A percentile compares a stretch with the other conserved stretches of the same genome.
These are phyloP conservation scores for Acomys russatus DNA, from an alignment of 2,797 vertebrate species.

Conservation along the genomic window DNA sequence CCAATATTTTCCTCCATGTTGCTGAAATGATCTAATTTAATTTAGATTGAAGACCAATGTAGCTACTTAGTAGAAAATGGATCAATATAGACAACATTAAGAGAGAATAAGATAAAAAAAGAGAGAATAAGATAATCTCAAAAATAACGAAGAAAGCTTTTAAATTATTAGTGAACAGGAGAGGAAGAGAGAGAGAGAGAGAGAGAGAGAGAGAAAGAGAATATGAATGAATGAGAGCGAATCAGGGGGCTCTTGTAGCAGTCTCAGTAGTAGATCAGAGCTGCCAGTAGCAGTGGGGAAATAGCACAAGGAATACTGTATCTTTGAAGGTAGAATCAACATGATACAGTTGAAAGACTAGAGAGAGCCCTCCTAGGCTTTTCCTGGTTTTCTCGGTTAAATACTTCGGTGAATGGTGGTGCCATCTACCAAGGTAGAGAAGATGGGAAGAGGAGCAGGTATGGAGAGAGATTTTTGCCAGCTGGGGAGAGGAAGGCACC, in stretches of 20 bases:
- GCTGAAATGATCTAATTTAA: background rate
- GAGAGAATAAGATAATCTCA: background rate
- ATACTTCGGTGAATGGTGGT: conserved; percentile 11
- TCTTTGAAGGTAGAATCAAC: conserved; percentile 15
- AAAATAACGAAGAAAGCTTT: background rate
- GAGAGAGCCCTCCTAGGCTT: background rate
- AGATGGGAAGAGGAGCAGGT: background rate
- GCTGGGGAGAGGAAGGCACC: background rate
- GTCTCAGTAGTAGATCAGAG: background rate
- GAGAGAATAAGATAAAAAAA: background rate
- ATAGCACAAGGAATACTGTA: background rate
- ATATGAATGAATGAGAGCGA: no score
- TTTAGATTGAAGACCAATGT: conserved; percentile 32
- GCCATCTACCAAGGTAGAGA: conserved; percentile 25
- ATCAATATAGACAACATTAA: conserved; percentile 17
- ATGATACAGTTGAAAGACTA: conserved; percentile 6
- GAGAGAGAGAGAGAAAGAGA: no score
- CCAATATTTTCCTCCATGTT: background rate
- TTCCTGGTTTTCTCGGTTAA: conserved; percentile 30
- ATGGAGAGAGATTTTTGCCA: conserved; percentile 22
- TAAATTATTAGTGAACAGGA: background rate
- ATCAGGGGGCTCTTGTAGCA: background rate
- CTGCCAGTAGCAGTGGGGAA: background rate
- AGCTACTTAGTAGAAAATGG: background rate
- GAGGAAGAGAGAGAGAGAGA: background rate